Percentiles rank a stretch among this genome's conserved stretches.
Evolutionary conservation across 2,113 vertebrate species (phyloP).

Genomic region (Ciconia stormi): DNA sequence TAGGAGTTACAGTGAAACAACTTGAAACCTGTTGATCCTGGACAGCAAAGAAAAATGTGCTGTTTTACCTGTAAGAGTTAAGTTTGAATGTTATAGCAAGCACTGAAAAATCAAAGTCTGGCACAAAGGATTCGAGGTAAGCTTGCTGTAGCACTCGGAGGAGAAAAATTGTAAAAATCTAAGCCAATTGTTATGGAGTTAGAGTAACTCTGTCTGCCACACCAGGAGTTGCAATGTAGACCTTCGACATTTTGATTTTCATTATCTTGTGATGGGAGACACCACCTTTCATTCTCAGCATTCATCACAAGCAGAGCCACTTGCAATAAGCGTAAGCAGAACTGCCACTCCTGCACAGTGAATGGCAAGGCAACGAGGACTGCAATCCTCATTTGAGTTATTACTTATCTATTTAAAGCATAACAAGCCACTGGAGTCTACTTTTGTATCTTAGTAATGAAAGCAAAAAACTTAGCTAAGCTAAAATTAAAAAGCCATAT

Average conservation of each 20-base stretch:
- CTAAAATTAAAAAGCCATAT: background rate
- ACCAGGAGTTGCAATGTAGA: background rate
- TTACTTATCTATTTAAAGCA: background rate
- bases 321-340: background rate
- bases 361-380: background rate
- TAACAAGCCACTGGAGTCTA: background rate
- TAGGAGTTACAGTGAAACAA: background rate
- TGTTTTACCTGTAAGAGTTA: background rate
- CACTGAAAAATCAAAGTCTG: background rate
- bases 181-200: background rate
- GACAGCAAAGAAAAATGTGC: background rate
- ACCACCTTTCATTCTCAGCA: background rate
- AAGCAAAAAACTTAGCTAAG: background rate
- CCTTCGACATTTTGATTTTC: background rate
- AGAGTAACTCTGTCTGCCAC: background rate
- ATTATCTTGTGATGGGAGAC: background rate
- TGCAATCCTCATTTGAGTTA: background rate
- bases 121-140: background rate
- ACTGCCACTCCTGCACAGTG: background rate
- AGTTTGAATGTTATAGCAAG: background rate
- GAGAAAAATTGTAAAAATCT: background rate
- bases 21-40: background rate
- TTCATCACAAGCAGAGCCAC: background rate
- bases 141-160: background rate
- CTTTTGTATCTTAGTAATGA: background rate